phyloP scores from a whole-genome alignment of 1,140 invertebrate species.

The Macrostomum lignano region DNA sequence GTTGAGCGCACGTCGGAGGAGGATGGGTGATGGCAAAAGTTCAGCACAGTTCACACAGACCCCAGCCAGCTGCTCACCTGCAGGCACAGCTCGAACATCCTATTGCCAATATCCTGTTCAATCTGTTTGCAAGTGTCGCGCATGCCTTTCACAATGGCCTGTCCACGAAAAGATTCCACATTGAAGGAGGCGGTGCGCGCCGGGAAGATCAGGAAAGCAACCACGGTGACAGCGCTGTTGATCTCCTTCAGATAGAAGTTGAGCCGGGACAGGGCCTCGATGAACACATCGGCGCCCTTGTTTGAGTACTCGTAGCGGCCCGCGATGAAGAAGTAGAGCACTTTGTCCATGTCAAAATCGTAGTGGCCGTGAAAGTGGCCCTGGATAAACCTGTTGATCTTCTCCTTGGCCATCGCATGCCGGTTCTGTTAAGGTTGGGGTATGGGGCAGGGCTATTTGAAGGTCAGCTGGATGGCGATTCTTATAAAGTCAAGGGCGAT shows the following conservation, averaged over 20 bases:
- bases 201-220: constrained; percentile 94
- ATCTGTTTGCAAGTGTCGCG: constrained; percentile 77
- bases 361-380: constrained; percentile 68
- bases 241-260: constrained; percentile 79
- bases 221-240: constrained; percentile 60
- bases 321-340: constrained; percentile 90
- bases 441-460: too few relatives aligned
- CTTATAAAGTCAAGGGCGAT: too few relatives aligned
- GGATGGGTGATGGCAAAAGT: too few relatives aligned
- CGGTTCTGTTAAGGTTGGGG: too few relatives aligned
- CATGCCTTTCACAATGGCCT: constrained; percentile 81
- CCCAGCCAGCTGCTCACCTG: too few relatives aligned
- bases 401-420: constrained; percentile 83
- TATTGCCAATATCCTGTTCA: constrained; percentile 64
- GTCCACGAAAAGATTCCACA: constrained; percentile 78
- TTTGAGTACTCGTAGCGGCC: constrained; percentile 96
- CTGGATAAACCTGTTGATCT: constrained; percentile 84
- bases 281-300: constrained; percentile 95
- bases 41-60: too few relatives aligned
- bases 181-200: constrained; percentile 93
- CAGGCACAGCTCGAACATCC: constrained; percentile 69
- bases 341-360: constrained; percentile 93
- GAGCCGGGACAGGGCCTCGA: constrained; percentile 70
- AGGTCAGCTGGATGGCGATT: too few relatives aligned
- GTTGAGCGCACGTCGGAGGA: too few relatives aligned